Base-by-base conservation (phyloP, 2,797 vertebrate species). In the Muraenolepis orangiensis region DNA sequence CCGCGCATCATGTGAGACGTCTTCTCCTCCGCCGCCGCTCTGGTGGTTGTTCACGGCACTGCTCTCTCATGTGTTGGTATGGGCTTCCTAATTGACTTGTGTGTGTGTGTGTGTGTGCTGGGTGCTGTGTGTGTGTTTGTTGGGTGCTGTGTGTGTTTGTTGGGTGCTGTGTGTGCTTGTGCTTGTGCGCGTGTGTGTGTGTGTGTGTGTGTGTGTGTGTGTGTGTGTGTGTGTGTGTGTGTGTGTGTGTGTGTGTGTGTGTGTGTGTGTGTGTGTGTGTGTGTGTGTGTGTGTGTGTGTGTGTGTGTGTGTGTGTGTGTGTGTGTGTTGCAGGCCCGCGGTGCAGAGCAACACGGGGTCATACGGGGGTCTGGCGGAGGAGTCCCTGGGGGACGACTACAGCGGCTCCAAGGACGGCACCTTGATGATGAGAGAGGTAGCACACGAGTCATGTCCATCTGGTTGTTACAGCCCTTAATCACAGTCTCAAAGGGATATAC, bases 341-440 rank as follows among this genome's bases (percentile, higher is more conserved):
- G 91, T 92, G 79, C 90, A 95, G 72, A 93, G 92, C 74, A 93
- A 91, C 80, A 87, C 88, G 0, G 96, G 98, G 87, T 92, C 94
- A 7, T 98, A 96, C 82, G 94, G 94, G 5, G 93, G 94, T 23
- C 89, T 92, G 10, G 94, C 93, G 0, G 96, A 98, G 77, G 93
- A 93, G 70, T 89, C 95, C 76, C 94, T 94, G 38, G 89, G 92
- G 7, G 96, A 97, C 79, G 88, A 92, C 75, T 98, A 95, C 87
- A 93, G 94, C 87, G 95, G 94, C 90, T 97, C 97, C 87, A 96
- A 96, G 92, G 97, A 98, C 88, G 91, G 95, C 83, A 98, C 96
- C 81, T 90, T 98, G 85, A 95, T 96, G 92, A 95, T 96, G 92
- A 95, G 95, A 93, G 96, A 98, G 95, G 97, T 98, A 90, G 94